Base-by-base conservation (phyloP, 2,888 invertebrate genomes). In the Busseola fusca region DNA sequence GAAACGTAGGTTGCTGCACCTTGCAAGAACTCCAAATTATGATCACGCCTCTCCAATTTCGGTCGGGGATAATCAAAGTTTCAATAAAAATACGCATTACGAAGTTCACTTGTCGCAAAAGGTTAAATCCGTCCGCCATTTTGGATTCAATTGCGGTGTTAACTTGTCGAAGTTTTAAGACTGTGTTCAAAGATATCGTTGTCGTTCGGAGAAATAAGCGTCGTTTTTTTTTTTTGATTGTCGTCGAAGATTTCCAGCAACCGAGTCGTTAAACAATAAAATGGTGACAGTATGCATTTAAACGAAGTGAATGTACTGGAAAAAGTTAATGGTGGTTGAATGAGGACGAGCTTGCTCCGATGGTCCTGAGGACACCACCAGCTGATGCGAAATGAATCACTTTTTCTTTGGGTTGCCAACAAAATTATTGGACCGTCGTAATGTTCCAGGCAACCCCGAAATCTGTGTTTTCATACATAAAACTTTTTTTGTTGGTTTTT, bases 281-380 rank as follows among this genome's bases (percentile, higher is more conserved):
- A 78, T 83, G 69, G 79, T 78, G 72, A 65, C 84, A 86, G 83
- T 85, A 86, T 80, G 82, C 74, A 81, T 82, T 85, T 85, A 84
- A 88, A 89, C 78, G 86, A 86, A 87, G 83, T 87, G 85, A 85
- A 80, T 82, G 83, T 84, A 84, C 87, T 87, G 84, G 79, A 86
- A 88, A 89, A 88, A 87, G 80, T 84, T 89, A 90, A 91, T 91
- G 86, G 76, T 87, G 87, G 90, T 89, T 81, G 89, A 93, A 92
- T 89, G 91, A 85, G 92, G 91, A 79, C 91, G 83, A 80, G 52
- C 81, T 86, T 84, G 88, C 85, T 88, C 81, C 67, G 87, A 78
- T 86, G 88, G 84, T 82, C 85, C 80, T 73, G 83, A 83, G 84
- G 87, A 87, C 86, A 85, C 73, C 74, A 71, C 83, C 84, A 81